Conservation (phyloP, 2,888 invertebrate species). For the Acutogordius australiensis region DNA sequence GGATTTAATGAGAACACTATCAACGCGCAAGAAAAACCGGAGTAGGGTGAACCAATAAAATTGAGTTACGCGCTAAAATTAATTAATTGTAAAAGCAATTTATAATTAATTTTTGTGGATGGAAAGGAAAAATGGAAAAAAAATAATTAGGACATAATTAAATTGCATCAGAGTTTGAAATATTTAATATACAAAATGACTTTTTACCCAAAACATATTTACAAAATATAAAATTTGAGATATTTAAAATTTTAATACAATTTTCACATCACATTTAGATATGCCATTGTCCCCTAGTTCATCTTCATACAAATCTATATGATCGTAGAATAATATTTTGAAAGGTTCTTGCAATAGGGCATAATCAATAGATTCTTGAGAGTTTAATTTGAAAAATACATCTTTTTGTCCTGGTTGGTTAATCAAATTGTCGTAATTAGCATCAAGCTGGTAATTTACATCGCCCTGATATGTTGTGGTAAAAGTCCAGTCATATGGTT, state of each 20-base stretch:
- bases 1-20: constrained; percentile 55
- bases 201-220: too few relatives aligned
- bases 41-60: constrained; percentile 59
- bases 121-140: too few relatives aligned
- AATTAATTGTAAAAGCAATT: too few relatives aligned
- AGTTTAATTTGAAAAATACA: neutral
- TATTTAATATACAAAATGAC: too few relatives aligned
- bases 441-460: too few relatives aligned
- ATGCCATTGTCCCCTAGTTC: constrained; percentile 90
- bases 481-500: constrained; percentile 79
- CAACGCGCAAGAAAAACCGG: constrained; percentile 68
- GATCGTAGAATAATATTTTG: constrained; percentile 67
- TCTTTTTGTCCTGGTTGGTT: neutral
- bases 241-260: too few relatives aligned
- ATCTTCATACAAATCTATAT: constrained; percentile 76
- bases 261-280: constrained; percentile 59
- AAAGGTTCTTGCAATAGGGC: constrained; percentile 60
- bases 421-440: neutral
- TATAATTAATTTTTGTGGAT: too few relatives aligned
- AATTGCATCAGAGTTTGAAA: too few relatives aligned
- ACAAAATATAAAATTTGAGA: too few relatives aligned
- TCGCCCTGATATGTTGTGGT: constrained; percentile 58
- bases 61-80: constrained; percentile 81
- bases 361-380: constrained; percentile 48
- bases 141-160: too few relatives aligned